Conservation (phyloP, 2,888 invertebrate species). For the Mellilla xanthometata region DNA sequence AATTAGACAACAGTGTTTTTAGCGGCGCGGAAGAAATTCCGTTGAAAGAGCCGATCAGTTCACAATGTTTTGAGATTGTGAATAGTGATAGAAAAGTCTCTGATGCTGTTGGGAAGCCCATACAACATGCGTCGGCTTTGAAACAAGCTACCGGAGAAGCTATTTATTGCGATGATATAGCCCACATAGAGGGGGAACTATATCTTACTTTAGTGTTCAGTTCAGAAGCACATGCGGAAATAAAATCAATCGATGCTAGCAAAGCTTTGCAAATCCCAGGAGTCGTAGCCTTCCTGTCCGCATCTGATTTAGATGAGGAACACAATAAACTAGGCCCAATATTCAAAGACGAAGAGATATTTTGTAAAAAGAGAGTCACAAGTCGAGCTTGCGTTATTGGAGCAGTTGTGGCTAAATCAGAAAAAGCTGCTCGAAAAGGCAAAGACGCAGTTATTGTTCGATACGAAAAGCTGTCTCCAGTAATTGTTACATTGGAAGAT, state of each 20-base stretch:
- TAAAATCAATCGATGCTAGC: constrained; percentile 88
- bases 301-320: constrained; percentile 87
- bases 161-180: constrained; percentile 94
- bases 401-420: constrained; percentile 89
- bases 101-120: constrained; percentile 90
- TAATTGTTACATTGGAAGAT: constrained; percentile 94
- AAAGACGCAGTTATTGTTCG: constrained; percentile 88
- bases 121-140: constrained; percentile 90
- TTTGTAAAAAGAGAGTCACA: constrained; percentile 87
- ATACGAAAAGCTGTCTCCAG: constrained; percentile 90
- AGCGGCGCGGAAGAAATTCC: constrained; percentile 61
- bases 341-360: constrained; percentile 92
- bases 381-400: constrained; percentile 92
- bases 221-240: constrained; percentile 90
- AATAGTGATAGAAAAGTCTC: constrained; percentile 68
- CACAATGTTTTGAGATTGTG: constrained; percentile 85
- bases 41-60: constrained; percentile 76
- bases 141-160: constrained; percentile 97
- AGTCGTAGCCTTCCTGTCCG: constrained; percentile 89
- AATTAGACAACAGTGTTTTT: constrained; percentile 32
- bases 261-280: constrained; percentile 89
- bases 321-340: constrained; percentile 87
- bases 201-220: constrained; percentile 91
- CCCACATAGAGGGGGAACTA: constrained; percentile 87
- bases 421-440: constrained; percentile 90